Base-by-base conservation (phyloP, 2,113 vertebrate genomes). In the Narcine bancroftii region DNA sequence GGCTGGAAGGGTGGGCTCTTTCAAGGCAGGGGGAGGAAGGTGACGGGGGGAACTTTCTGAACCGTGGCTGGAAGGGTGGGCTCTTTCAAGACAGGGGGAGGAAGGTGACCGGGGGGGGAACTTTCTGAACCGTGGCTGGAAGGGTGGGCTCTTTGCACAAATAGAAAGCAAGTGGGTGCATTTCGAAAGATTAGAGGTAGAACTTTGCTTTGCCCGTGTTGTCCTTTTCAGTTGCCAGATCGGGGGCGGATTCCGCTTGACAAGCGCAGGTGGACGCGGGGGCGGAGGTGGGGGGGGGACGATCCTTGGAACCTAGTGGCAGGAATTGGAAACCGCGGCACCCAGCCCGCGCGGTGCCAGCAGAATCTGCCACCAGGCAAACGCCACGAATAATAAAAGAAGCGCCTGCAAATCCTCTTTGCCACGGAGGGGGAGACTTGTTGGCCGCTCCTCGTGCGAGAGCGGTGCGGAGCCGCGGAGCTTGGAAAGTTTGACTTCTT, bases 321-420 rank as follows among this genome's bases (percentile, higher is more conserved):
- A 87, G 53, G 81, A 87, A 87, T 87, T 36, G 81, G 7, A 36
- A 60, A 60, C 15, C 81, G 81, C 50, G 53, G 47, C 79, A 33
- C n/a, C 26, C 6, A 83, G 47, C 45, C 24, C 9, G 69, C 69
- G 39, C 10, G 11, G 39, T 75, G n/a, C 72, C 17, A n/a, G 15
- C 81, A 87, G 81, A 36, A 87, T 36, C 81, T 87, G 6, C 3
- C n/a, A 87, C 50, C 81, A 87, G 50, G 53, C n/a, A 87, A 87
- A 60, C 33, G 21, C 60, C 60, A 60, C 29, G 4, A 60, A 0
- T 60, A 36, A 15, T 85, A n/a, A 36, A n/a, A 33, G 33, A 56
- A 17, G 17, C 60, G 7, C 60, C 60, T 60, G 81, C 81, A 87
- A 87, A 36, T 87, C 1, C 33, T n/a, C 33, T 87, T n/a, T 60